Evolutionary conservation across 2,888 invertebrate genomes (phyloP).

Genomic region (Auanema freiburgensis): DNA sequence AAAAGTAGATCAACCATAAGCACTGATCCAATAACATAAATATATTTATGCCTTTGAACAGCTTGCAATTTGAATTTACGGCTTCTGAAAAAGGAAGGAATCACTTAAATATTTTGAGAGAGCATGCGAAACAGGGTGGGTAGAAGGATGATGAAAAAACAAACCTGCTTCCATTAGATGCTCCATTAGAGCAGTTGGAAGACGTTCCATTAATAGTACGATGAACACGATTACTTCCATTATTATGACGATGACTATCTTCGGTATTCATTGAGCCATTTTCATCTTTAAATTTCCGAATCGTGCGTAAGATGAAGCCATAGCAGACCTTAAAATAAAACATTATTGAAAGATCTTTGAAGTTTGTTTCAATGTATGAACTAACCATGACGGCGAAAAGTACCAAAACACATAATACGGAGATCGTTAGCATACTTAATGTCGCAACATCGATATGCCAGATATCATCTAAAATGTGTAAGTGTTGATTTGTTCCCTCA

Average conservation of each 20-base stretch:
- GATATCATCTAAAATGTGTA: conserved; percentile 5
- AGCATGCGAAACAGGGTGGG: neutral
- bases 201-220: conserved; percentile 24
- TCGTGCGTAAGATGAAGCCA: conserved; percentile 57
- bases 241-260: conserved; percentile 43
- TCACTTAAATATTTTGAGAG: neutral
- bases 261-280: conserved; percentile 36
- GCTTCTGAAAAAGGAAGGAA: conserved; percentile 23
- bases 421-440: conserved; percentile 45
- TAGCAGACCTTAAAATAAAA: conserved; percentile 53
- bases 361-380: neutral
- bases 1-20: conserved; percentile 63
- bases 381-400: conserved; percentile 56
- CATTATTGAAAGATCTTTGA: neutral
- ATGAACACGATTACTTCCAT: conserved; percentile 21
- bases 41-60: conserved; percentile 62
- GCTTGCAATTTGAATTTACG: conserved; percentile 35
- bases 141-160: neutral
- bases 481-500: neutral
- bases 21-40: conserved; percentile 63
- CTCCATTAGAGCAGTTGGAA: conserved; percentile 13
- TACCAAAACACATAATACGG: conserved; percentile 59
- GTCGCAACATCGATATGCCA: conserved; percentile 39
- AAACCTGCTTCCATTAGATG: conserved; percentile 13
- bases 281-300: conserved; percentile 59